Evolutionary conservation across 2,113 vertebrate genomes (phyloP), one percentile per base, ranked within the genome.

Genomic region (Cinclus cinclus): DNA sequence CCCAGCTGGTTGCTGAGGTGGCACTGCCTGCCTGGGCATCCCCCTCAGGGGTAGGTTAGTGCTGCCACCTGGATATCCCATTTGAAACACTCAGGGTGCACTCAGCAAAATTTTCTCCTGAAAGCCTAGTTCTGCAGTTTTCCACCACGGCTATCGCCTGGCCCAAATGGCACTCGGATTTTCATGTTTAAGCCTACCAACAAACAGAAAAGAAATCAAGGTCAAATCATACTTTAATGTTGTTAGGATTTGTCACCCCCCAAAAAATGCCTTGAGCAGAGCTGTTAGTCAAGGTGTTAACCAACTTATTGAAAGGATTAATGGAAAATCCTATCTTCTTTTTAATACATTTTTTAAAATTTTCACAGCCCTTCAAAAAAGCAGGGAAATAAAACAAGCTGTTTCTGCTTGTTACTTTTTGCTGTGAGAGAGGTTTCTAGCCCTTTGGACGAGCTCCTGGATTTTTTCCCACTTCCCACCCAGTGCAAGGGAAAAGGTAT

Each of bases 401-500:
- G 21, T 35, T 65, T 75, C 68, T 63, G 33, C 44, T 60, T 33
- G 27, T 35, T 65, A 4, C 6, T 63, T 89, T 65, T 74, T 81
- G 27, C 14, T 0, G 1, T 1, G 3, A 28, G 31, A 49, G 55
- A 77, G 22, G 19, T 56, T 92, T 87, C 16, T 25, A 85, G 46
- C 35, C 37, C 30, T 50, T 64, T 77, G 56, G 35, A 49, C 39
- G 21, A 59, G 39, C 56, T 73, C 62, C 91, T 76, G 13, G 1
- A 35, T 31, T 78, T 78, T 63, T 69, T 27, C 53, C 68, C 33
- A 16, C 52, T 31, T 70, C 55, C 41, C 0, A 0, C 56, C 42
- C 3, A 2, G 24, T 14, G 5, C 1, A 1, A n/a, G 28, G 35
- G 15, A 21, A 56, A 20, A 0, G 6, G 35, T 24, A n/a, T 1